These are phyloP conservation scores for Terrapene triunguis DNA, from an alignment of 2,113 vertebrate genomes.

Conservation along the genomic window DNA sequence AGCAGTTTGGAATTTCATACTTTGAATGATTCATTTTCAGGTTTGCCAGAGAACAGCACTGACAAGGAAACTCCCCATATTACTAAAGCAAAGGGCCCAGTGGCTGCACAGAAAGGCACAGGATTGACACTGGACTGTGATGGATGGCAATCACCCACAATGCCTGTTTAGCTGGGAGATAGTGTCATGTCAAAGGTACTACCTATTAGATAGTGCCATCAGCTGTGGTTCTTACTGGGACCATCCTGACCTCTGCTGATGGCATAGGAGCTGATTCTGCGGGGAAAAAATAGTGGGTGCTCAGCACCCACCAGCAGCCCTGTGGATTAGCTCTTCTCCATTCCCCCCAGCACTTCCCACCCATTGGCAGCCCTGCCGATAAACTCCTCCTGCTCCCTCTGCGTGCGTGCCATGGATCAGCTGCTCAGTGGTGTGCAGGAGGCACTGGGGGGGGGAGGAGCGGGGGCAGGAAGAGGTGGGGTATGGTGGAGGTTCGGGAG, in stretches of 20 bases:
- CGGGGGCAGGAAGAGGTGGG: no score
- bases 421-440: no score
- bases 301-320: no score
- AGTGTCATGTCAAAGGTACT: accelerated
- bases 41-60: accelerated
- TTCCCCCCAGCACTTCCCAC: no score
- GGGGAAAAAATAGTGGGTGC: no score
- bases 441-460: no score
- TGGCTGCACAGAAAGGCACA: neutral
- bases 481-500: no score
- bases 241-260: neutral
- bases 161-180: neutral
- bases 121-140: neutral
- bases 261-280: no score
- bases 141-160: neutral
- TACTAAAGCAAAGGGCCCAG: neutral
- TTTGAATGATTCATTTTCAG: neutral
- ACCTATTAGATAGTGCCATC: neutral
- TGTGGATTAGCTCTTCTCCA: no score
- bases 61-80: neutral
- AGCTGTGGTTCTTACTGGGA: neutral
- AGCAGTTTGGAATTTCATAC: neutral
- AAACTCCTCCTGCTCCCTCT: no score
- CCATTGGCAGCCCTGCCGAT: no score
- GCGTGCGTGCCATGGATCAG: no score